Conservation (phyloP, 2,113 vertebrate species). For the Cranoglanis bouderius region DNA sequence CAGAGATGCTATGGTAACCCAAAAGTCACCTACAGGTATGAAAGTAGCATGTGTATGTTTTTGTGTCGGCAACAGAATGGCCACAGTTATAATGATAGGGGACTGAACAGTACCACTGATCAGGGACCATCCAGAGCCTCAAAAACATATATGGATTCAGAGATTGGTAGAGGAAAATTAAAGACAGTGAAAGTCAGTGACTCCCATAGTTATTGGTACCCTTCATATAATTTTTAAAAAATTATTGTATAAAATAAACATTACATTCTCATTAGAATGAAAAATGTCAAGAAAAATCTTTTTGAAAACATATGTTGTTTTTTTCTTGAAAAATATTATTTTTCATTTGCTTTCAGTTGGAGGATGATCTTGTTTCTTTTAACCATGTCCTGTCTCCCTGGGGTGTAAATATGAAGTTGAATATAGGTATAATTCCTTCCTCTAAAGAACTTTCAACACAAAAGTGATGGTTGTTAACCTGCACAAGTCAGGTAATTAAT, state of each 20-base stretch:
- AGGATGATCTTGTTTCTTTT: no score
- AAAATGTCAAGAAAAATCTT: no score
- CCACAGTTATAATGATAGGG: background rate
- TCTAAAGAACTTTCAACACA: background rate
- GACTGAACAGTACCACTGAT: background rate
- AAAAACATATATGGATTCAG: background rate
- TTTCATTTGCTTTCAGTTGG: background rate
- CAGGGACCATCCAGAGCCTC: background rate
- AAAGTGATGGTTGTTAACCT: background rate
- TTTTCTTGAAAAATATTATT: background rate
- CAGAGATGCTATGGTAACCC: constrained; percentile 28
- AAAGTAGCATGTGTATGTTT: background rate
- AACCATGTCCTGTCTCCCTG: background rate
- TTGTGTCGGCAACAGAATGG: background rate
- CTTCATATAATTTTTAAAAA: background rate
- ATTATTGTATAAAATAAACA: background rate
- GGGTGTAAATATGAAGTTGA: background rate
- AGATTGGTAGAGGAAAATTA: background rate
- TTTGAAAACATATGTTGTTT: no score
- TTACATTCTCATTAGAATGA: background rate
- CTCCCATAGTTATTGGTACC: background rate
- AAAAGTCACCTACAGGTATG: constrained; percentile 21
- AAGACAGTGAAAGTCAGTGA: background rate
- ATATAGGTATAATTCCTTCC: background rate
- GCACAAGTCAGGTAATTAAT: no score